These are phyloP conservation scores for Drosophila kepulauana DNA, from an alignment of 1,140 invertebrate species.

Conservation along the genomic window DNA sequence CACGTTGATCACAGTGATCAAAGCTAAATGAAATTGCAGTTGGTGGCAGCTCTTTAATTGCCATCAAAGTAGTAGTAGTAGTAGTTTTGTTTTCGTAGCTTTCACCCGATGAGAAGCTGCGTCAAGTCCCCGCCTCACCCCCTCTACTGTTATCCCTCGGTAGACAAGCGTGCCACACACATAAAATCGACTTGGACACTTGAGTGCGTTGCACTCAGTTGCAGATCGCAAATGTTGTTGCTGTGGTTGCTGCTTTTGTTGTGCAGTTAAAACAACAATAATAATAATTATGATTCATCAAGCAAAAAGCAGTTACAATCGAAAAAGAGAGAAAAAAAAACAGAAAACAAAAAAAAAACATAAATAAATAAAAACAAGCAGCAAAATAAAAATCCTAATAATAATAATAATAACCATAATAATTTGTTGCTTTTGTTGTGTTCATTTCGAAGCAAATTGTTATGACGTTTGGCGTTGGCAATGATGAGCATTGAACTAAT, in stretches of 20 bases:
- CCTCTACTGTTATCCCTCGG: slow-evolving; percentile 53
- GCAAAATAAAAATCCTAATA: slow-evolving; percentile 28
- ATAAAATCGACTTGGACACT: slow-evolving; percentile 1
- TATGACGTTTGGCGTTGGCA: slow-evolving; percentile 54
- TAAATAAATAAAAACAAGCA: slow-evolving; percentile 40
- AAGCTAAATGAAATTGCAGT: slow-evolving; percentile 58
- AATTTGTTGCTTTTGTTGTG: slow-evolving; percentile 22
- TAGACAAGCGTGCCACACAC: slow-evolving; percentile 69
- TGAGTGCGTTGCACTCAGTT: slow-evolving; percentile 46
- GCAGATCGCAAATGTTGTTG: slow-evolving; percentile 18
- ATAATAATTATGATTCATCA: slow-evolving; percentile 36
- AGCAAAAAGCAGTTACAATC: slow-evolving; percentile 1
- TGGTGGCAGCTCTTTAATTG: slow-evolving; percentile 60
- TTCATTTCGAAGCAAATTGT: slow-evolving; percentile 67
- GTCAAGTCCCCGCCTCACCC: slow-evolving; percentile 1
- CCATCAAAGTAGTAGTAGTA: slow-evolving; percentile 33
- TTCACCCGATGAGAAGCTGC: slow-evolving; percentile 52
- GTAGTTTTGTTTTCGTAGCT: slow-evolving; percentile 39
- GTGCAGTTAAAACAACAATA: slow-evolving; percentile 5
- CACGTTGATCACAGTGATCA: slow-evolving; percentile 49
- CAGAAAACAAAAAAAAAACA: slow-evolving; percentile 43
- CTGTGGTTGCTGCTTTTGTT: slow-evolving; percentile 16
- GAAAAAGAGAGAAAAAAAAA: slow-evolving; percentile 12
- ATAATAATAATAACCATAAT: slow-evolving; percentile 46
- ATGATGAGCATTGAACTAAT: slow-evolving; percentile 77